These are phyloP conservation scores for Dryadula phaetusa DNA, from an alignment of 2,888 invertebrate species.

Conservation along the genomic window DNA sequence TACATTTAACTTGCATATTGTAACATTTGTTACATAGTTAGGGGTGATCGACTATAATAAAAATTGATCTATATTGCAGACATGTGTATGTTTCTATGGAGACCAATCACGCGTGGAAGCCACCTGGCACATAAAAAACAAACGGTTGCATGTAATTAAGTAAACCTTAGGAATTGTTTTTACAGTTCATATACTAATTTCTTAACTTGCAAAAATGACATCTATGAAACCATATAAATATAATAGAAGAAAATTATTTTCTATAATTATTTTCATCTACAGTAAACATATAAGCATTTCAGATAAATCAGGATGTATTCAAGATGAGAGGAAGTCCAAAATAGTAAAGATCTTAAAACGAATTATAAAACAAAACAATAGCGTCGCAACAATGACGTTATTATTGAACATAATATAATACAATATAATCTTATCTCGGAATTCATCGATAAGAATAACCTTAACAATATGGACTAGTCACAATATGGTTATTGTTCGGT, in stretches of 20 bases:
- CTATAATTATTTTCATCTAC: no score
- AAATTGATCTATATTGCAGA: not conserved
- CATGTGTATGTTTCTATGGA: not conserved
- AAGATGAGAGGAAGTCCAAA: conserved; percentile 27
- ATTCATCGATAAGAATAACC: conserved; percentile 55
- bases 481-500: conserved; percentile 56
- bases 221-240: no score
- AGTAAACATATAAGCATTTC: no score
- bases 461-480: conserved; percentile 55
- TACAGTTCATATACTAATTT: not conserved
- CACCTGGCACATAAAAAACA: conserved; percentile 25
- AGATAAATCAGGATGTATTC: conserved; percentile 17
- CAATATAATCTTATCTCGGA: conserved; percentile 49
- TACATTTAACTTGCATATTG: not conserved
- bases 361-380: conserved; percentile 41
- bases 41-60: not conserved
- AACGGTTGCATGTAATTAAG: not conserved
- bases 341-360: conserved; percentile 33
- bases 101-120: conserved; percentile 26
- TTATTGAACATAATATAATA: conserved; percentile 32
- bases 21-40: not conserved
- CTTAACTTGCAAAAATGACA: no score
- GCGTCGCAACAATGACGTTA: conserved; percentile 54
- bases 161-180: not conserved
- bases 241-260: no score